Conservation (phyloP, 2,113 vertebrate species). For the Emydura subglobosa region DNA sequence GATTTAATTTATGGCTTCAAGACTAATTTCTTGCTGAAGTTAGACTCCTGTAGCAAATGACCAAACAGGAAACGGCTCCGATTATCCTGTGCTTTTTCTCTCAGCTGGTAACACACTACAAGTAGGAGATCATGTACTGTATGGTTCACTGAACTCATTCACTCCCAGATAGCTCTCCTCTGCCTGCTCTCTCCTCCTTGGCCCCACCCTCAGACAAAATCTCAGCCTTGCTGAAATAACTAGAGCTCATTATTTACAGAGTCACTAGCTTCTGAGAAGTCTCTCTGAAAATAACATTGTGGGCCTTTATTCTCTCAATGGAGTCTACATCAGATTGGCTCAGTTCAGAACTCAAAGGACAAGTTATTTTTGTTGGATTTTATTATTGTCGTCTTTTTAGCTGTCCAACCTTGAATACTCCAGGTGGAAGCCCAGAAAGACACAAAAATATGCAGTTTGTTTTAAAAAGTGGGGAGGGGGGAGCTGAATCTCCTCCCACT, state of each 20-base stretch:
- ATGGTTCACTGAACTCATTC: not conserved
- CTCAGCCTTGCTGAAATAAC: not conserved
- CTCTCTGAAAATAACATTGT: not conserved
- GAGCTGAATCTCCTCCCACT: no score
- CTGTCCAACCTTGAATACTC: not conserved
- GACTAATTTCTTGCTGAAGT: not conserved
- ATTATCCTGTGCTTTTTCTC: not conserved
- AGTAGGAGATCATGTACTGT: not conserved
- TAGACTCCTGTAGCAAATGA: not conserved
- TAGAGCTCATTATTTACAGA: not conserved
- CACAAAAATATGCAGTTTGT: not conserved
- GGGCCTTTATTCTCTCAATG: not conserved
- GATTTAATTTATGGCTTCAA: not conserved
- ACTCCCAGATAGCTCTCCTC: not conserved
- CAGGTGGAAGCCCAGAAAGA: not conserved
- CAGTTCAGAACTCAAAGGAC: not conserved
- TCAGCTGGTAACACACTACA: not conserved
- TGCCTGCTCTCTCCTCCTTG: not conserved
- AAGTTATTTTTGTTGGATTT: no score
- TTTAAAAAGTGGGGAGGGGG: no score
- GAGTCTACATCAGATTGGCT: not conserved
- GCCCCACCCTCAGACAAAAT: not conserved
- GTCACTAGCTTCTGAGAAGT: not conserved
- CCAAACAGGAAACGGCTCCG: not conserved
- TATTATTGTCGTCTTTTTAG: no score